Evolutionary conservation across 2,888 invertebrate genomes (phyloP).

Genomic region (Folsomia manolachei): DNA sequence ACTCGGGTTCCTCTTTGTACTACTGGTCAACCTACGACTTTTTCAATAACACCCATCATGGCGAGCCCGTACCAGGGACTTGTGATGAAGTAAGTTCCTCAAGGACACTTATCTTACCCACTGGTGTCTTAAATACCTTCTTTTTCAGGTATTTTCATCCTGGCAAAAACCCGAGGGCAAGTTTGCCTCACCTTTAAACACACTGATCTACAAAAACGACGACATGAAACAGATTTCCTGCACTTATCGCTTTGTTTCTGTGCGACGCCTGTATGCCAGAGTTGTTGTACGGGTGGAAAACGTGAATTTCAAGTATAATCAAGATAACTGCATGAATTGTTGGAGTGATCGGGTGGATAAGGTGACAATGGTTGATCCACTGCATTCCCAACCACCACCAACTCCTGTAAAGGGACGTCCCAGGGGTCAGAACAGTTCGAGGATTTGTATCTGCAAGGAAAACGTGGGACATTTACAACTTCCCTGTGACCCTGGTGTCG

Average conservation of each 20-base stretch:
- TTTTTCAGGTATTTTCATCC: conserved; percentile 78
- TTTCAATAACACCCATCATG: conserved; percentile 84
- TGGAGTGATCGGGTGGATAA: conserved; percentile 83
- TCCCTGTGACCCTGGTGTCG: conserved; percentile 63
- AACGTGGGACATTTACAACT: conserved; percentile 56
- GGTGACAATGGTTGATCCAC: conserved; percentile 53
- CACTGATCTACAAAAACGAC: conserved; percentile 77
- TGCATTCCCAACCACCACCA: conserved; percentile 25
- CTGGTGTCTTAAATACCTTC: too few species aligned
- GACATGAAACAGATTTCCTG: conserved; percentile 65
- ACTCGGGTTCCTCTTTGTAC: conserved; percentile 73
- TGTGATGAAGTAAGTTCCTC: conserved; percentile 90
- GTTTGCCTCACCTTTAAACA: conserved; percentile 79
- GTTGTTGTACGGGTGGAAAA: conserved; percentile 73
- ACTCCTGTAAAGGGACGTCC: background rate
- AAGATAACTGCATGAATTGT: conserved; percentile 77
- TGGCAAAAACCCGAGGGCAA: conserved; percentile 73
- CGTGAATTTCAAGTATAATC: conserved; percentile 80
- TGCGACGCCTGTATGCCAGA: conserved; percentile 74
- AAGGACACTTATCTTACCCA: too few species aligned
- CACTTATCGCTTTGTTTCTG: conserved; percentile 78
- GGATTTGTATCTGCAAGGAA: conserved; percentile 69
- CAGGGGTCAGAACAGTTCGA: conserved; percentile 25
- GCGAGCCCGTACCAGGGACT: conserved; percentile 75
- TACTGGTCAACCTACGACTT: conserved; percentile 94